Evolutionary conservation across 2,113 vertebrate genomes (phyloP), one percentile per base, ranked within the genome.

Genomic region (Regulus satrapa): DNA sequence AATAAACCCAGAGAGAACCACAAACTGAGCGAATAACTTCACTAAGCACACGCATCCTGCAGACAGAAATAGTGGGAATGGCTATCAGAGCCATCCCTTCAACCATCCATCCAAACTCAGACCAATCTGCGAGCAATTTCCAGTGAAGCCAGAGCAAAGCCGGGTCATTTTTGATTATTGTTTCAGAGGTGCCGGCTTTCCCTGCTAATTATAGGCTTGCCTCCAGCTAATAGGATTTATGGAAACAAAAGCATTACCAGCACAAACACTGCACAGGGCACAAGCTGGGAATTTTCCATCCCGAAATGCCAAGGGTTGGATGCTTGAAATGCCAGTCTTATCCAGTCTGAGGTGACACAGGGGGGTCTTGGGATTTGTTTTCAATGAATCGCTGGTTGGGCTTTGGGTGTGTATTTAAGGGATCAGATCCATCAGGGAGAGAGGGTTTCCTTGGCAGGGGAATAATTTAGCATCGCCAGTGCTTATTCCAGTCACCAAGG

Each of bases 261-360:
- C 86, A 77, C 79, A 76, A 84, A 32, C 46, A 32, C 4, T 25
- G 90, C 20, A 3, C 78, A n/a, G 92, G 92, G 62, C 66, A 79
- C 66, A 92, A 84, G 81, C 82, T 74, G 95, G 94, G 91, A 91
- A 95, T 95, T 95, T 95, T 96, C 95, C 95, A 96, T 40, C 61
- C 77, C 3, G 5, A 87, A 78, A 63, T 9, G 86, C 82, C 3
- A 0, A 51, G 38, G 63, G 45, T 67, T 38, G 45, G 49, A 51
- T 29, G 38, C 43, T 58, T 66, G 43, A 86, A 51, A 67, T 5
- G 56, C 90, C 85, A 51, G 36, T 17, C 63, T 62, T 34, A 28
- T 15, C 52, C 84, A 10, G 28, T 14, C 41, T 2, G 21, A 38
- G 78, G 77, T n/a, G 69, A 81, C 73, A 31, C 0, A 7, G 34